Evolutionary conservation across 2,888 invertebrate species (phyloP).

Genomic region (Cantharis nigra): DNA sequence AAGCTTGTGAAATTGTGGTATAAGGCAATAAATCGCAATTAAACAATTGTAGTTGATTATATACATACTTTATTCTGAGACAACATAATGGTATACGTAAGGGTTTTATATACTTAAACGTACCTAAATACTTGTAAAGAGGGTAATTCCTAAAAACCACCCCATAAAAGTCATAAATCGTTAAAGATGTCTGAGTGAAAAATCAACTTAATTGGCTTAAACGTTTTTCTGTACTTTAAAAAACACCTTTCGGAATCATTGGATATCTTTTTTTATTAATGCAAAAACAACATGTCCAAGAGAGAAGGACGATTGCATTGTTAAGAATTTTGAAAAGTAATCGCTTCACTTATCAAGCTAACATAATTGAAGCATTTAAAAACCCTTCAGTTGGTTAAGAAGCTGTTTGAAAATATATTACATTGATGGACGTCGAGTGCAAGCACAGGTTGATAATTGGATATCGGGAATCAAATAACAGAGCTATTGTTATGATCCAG

Average conservation of each 20-base stretch:
- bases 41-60: neutral
- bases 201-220: conserved; percentile 26
- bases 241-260: neutral
- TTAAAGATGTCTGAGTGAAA: conserved; percentile 24
- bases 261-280: conserved; percentile 11
- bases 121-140: conserved; percentile 33
- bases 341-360: conserved; percentile 19
- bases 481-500: conserved; percentile 21
- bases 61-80: conserved; percentile 12
- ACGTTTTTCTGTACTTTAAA: neutral
- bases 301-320: neutral
- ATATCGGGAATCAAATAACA: conserved; percentile 36
- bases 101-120: conserved; percentile 31
- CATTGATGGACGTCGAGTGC: conserved; percentile 30
- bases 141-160: conserved; percentile 35
- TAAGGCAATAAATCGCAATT: neutral
- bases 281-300: neutral
- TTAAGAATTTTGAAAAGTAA: conserved; percentile 10
- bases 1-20: neutral
- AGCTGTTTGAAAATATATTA: conserved; percentile 19
- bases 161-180: conserved; percentile 36
- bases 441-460: conserved; percentile 32
- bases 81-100: conserved; percentile 12
- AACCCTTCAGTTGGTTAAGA: conserved; percentile 29
- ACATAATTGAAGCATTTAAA: conserved; percentile 33